These are phyloP conservation scores for Dendrocopos noguchii DNA, from an alignment of 2,113 vertebrate genomes.

Conservation along the genomic window DNA sequence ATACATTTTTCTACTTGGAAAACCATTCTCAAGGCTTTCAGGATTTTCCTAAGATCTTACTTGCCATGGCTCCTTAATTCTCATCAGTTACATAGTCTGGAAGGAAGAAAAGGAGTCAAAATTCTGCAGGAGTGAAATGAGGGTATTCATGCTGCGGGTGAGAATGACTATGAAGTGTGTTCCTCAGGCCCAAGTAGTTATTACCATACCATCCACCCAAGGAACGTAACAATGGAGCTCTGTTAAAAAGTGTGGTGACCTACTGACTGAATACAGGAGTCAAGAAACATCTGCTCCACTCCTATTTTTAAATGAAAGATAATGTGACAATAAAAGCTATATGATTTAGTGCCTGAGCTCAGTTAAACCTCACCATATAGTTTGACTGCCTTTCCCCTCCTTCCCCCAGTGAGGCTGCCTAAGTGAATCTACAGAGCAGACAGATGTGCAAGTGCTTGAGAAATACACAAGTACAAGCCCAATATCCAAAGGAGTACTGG, in stretches of 20 bases:
- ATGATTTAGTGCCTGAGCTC: constrained; percentile 58
- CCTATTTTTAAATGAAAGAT: constrained; percentile 52
- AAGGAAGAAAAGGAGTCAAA: constrained; percentile 32
- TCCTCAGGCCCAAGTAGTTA: constrained; percentile 17
- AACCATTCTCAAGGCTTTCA: not conserved
- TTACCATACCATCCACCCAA: constrained; percentile 40
- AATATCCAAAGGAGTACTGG: not conserved
- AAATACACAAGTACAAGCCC: not conserved
- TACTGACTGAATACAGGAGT: constrained; percentile 44
- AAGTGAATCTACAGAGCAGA: constrained; percentile 58
- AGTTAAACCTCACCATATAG: constrained; percentile 11
- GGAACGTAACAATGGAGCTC: constrained; percentile 47
- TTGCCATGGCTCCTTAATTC: not conserved
- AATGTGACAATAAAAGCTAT: constrained; percentile 53
- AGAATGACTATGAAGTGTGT: not conserved
- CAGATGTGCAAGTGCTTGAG: constrained; percentile 53
- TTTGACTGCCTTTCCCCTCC: constrained; percentile 4
- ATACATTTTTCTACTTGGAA: not conserved
- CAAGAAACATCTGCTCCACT: constrained; percentile 67
- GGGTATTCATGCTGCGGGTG: constrained; percentile 31
- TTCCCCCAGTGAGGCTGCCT: constrained; percentile 6
- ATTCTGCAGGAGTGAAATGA: constrained; percentile 13
- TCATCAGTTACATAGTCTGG: not conserved
- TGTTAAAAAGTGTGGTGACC: constrained; percentile 50
- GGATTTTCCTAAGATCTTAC: not conserved